Evolutionary conservation across 2,797 vertebrate genomes (phyloP).

Genomic region (Sebastes itinus): DNA sequence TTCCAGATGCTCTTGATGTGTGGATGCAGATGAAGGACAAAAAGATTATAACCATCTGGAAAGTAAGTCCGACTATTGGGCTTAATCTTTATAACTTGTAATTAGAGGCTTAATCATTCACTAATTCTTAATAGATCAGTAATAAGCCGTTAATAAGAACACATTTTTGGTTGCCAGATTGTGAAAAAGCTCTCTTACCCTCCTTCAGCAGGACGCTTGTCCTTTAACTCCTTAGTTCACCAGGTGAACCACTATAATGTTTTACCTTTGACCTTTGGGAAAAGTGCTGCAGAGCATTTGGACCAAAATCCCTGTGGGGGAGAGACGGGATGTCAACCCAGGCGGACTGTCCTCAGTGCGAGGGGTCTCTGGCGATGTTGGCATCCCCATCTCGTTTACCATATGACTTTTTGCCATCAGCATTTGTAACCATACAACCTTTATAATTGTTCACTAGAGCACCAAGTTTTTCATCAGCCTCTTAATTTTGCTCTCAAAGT

Average conservation of each 20-base stretch:
- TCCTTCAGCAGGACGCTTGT: not conserved
- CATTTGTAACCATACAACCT: too few species aligned
- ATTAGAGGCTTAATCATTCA: not conserved
- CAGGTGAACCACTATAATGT: not conserved
- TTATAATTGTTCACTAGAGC: too few species aligned
- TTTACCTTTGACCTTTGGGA: not conserved
- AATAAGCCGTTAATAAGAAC: not conserved
- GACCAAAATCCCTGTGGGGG: not conserved
- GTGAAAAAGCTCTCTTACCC: not conserved
- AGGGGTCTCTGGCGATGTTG: fast-evolving
- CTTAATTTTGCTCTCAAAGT: too few species aligned
- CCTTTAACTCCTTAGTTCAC: not conserved
- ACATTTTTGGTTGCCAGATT: not conserved
- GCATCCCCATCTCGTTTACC: too few species aligned
- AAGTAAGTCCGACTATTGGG: slow-evolving; percentile 60
- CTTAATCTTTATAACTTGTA: not conserved
- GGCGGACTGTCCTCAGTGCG: too few species aligned
- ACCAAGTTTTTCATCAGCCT: too few species aligned
- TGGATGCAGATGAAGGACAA: slow-evolving; percentile 67
- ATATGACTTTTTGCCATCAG: too few species aligned
- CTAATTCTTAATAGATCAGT: not conserved
- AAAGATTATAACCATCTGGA: slow-evolving; percentile 66
- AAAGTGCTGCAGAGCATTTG: not conserved
- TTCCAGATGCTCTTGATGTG: slow-evolving; percentile 77
- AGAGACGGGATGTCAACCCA: fast-evolving